Evolutionary conservation across 2,113 vertebrate species (phyloP), one percentile per base, ranked within the genome.

Genomic region (Conger conger): DNA sequence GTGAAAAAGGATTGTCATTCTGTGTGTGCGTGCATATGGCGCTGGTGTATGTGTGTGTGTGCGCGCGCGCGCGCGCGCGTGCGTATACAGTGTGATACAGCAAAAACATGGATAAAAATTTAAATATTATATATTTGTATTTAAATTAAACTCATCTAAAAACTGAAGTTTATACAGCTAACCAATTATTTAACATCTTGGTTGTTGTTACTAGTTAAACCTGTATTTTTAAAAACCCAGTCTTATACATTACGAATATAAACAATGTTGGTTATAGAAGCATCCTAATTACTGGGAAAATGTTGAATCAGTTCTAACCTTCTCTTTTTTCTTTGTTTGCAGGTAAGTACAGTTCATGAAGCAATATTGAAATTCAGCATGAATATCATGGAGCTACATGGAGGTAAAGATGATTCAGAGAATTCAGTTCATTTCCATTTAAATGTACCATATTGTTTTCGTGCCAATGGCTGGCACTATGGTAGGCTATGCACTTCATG

Each of bases 281-380:
- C 11, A 13, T 73, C 68, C 68, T 73, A 30, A n/a, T 73, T 27
- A 18, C 3, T 60, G 57, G 57, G 20, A 60, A 23, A 60, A 60
- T 60, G n/a, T 13, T 73, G n/a, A 33, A 73, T 13, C n/a, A 33
- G 60, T 33, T 8, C 9, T 73, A 73, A 23, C n/a, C 27, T 73
- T 33, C 13, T 20, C 27, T n/a, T 57, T 20, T 68, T 68, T 9
- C 17, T 63, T 63, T 63, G 0, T 73, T 73, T 73, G n/a, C n/a
- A 73, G 68, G 68, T 73, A 73, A 73, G 68, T 73, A 33, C 68
- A 73, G n/a, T 73, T 73, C n/a, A 73, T 63, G n/a, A 73, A 73
- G 68, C 23, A 27, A 23, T 30, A 73, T 30, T 30, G n/a, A 73
- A 33, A 73, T 27, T 27, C 68, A 73, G 11, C 68, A 8, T 73